Percentiles rank a stretch among this genome's conserved stretches.
These are phyloP conservation scores for Streptopelia turtur DNA, from an alignment of 2,797 vertebrate species.

Conservation along the genomic window DNA sequence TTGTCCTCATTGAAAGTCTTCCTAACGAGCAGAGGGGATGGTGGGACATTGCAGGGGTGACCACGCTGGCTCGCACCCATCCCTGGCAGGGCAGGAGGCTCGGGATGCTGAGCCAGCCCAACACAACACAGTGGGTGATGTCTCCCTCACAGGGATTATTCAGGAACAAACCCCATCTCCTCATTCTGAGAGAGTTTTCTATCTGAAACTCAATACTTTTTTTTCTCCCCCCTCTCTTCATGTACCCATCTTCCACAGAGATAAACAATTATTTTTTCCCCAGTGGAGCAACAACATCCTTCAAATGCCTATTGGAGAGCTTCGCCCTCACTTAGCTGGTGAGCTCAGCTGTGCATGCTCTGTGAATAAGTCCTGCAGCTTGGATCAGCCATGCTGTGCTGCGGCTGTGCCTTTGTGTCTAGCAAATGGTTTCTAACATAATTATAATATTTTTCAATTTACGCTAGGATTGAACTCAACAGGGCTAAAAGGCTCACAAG, in stretches of 20 bases:
- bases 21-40: background rate
- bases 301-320: background rate
- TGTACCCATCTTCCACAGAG: background rate
- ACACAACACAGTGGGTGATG: rapidly evolving
- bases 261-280: background rate
- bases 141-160: background rate
- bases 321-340: background rate
- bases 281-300: background rate
- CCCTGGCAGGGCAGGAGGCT: rapidly evolving
- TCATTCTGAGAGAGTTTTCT: background rate
- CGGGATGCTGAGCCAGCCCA: rapidly evolving
- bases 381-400: background rate
- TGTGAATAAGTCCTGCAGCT: background rate
- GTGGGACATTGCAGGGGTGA: background rate
- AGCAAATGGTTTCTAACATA: background rate
- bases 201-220: background rate
- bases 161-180: background rate
- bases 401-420: background rate
- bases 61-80: background rate
- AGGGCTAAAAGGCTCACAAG: background rate
- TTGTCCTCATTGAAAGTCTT: background rate
- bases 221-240: background rate
- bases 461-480: background rate
- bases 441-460: background rate
- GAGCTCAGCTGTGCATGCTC: background rate